These are phyloP conservation scores for Oreochromis grahami DNA, from an alignment of 2,797 vertebrate genomes.

Conservation along the genomic window DNA sequence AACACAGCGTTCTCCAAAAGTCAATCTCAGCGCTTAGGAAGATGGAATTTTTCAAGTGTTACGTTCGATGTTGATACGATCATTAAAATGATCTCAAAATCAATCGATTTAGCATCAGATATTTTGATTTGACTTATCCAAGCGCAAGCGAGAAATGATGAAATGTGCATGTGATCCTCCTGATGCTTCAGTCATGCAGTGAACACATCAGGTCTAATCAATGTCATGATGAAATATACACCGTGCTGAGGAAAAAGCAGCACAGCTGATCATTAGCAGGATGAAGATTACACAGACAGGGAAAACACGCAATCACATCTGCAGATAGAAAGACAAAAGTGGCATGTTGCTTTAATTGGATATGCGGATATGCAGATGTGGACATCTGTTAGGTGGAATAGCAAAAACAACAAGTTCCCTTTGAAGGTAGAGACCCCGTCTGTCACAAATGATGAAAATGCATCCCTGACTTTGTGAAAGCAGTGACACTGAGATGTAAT, in stretches of 20 bases:
- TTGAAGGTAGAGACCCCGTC: not conserved
- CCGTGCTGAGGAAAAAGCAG: not conserved
- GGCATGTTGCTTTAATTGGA: constrained; percentile 5
- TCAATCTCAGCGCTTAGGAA: not conserved
- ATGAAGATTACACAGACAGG: not conserved
- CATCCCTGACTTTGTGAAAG: not conserved
- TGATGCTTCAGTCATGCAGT: not conserved
- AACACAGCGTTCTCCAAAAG: constrained; percentile 23
- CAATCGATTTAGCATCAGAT: not conserved
- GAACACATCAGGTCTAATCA: not conserved
- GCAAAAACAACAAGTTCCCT: not conserved
- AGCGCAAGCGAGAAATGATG: not conserved
- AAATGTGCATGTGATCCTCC: not conserved
- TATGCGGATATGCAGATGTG: not conserved
- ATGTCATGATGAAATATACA: not conserved
- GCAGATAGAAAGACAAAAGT: not conserved
- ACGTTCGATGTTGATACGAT: not conserved
- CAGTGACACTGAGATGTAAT: not conserved
- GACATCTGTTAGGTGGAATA: constrained; percentile 11
- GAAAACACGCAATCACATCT: not conserved
- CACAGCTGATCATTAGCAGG: constrained; percentile 21
- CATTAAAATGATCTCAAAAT: not conserved
- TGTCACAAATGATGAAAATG: constrained; percentile 23
- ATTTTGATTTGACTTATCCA: not conserved
- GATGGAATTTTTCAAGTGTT: not conserved